These are phyloP conservation scores for Dynastes grantii DNA, from an alignment of 2,888 invertebrate species.

Conservation along the genomic window DNA sequence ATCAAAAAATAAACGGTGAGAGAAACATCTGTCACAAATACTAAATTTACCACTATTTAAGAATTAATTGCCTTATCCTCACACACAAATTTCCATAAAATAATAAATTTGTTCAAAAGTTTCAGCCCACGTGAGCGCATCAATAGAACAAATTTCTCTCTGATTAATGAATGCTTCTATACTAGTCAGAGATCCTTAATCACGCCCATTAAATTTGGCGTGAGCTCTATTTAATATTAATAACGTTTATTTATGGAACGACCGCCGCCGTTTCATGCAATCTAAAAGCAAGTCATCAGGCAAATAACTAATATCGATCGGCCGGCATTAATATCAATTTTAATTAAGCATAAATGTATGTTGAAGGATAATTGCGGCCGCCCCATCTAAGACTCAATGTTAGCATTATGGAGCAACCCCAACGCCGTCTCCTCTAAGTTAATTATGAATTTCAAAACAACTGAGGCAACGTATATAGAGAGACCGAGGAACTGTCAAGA, in stretches of 20 bases:
- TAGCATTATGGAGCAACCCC: slow-evolving; percentile 32
- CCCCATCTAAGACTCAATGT: slow-evolving; percentile 36
- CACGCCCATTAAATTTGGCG: neutral
- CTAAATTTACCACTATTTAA: too few species aligned
- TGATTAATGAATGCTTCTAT: neutral
- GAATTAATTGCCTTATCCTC: too few species aligned
- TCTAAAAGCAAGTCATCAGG: slow-evolving; percentile 26
- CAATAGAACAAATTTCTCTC: neutral
- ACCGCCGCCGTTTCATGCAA: slow-evolving; percentile 2
- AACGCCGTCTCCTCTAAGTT: slow-evolving; percentile 36
- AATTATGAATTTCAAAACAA: slow-evolving; percentile 43
- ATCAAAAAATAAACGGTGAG: too few species aligned
- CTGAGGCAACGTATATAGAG: slow-evolving; percentile 19
- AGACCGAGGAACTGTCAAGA: slow-evolving; percentile 43
- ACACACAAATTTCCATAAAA: too few species aligned
- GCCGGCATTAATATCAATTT: slow-evolving; percentile 38
- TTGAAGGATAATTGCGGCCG: slow-evolving; percentile 35
- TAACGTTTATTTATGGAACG: slow-evolving; percentile 15
- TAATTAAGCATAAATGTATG: slow-evolving; percentile 39
- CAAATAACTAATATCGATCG: slow-evolving; percentile 40
- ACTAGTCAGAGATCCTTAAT: neutral
- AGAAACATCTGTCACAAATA: too few species aligned
- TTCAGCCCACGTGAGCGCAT: neutral
- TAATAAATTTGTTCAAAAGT: too few species aligned
- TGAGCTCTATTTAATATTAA: slow-evolving; percentile 14